Conservation (phyloP, 2,113 vertebrate genomes). For the Calyptomena viridis region DNA sequence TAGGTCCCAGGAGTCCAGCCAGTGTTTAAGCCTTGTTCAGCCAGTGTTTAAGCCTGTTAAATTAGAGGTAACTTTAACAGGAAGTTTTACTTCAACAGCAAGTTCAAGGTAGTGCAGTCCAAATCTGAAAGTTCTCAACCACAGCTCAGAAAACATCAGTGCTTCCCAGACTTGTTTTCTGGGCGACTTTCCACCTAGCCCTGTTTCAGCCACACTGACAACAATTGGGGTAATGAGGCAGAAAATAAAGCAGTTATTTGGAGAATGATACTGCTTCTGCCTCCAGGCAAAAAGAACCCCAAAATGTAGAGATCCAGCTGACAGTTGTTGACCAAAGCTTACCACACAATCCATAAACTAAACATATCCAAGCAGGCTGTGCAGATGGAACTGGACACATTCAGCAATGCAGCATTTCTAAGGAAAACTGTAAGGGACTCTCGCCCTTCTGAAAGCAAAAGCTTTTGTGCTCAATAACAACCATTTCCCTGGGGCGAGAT, state of each 20-base stretch:
- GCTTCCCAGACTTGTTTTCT: neutral
- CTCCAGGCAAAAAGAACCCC: conserved; percentile 57
- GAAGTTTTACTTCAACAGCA: neutral
- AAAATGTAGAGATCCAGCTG: neutral
- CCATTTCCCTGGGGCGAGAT: accelerated
- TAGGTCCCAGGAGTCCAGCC: neutral
- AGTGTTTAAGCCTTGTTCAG: neutral
- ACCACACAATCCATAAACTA: neutral
- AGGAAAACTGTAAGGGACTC: neutral
- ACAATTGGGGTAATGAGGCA: conserved; percentile 62
- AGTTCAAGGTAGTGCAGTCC: neutral
- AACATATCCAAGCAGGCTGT: neutral
- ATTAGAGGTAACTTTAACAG: neutral
- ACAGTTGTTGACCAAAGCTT: neutral
- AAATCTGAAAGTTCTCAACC: neutral
- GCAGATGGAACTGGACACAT: neutral
- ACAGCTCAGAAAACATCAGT: neutral
- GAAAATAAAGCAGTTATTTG: conserved; percentile 64
- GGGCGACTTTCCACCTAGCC: neutral
- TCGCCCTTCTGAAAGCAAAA: neutral
- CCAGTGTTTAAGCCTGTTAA: neutral
- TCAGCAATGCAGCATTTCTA: neutral
- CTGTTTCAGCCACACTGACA: conserved; percentile 4
- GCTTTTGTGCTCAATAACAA: neutral
- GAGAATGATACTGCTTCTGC: conserved; percentile 26